Conservation (phyloP, 2,113 vertebrate genomes). For the Dicentrarchus labrax region DNA sequence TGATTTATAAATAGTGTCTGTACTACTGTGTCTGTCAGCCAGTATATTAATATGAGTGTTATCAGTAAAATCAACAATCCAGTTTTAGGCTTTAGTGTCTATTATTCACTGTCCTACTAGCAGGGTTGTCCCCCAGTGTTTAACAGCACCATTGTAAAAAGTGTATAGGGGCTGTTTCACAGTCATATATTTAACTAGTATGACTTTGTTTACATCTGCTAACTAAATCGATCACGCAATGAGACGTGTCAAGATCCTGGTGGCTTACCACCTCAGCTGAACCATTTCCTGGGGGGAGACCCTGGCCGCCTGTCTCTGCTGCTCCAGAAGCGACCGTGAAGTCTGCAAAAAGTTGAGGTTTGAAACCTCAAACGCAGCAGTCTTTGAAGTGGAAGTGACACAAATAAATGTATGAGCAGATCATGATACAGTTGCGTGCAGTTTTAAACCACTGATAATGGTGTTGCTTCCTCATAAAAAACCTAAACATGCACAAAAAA, state of each 20-base stretch:
- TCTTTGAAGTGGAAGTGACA: background rate
- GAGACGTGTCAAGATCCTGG: background rate
- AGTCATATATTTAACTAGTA: background rate
- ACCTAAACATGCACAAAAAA: background rate
- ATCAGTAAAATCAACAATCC: background rate
- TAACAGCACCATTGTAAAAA: background rate
- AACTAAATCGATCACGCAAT: background rate
- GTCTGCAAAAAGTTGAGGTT: background rate
- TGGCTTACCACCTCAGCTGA: background rate
- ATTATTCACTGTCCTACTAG: background rate
- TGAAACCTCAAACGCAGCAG: background rate
- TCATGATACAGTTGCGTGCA: background rate
- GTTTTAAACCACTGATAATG: background rate
- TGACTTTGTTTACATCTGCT: background rate
- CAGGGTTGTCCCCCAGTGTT: background rate
- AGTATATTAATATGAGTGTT: no score
- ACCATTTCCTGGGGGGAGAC: background rate
- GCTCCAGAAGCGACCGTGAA: no score
- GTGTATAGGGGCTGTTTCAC: background rate
- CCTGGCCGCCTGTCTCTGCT: background rate
- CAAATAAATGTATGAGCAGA: background rate
- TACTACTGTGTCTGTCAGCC: background rate
- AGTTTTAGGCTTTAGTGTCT: background rate
- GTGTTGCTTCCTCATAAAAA: background rate
- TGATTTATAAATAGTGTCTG: no score